Evolutionary conservation across 1,140 invertebrate genomes (phyloP), one percentile per base, ranked within the genome.

Genomic region (Drosophila sturtevanti): DNA sequence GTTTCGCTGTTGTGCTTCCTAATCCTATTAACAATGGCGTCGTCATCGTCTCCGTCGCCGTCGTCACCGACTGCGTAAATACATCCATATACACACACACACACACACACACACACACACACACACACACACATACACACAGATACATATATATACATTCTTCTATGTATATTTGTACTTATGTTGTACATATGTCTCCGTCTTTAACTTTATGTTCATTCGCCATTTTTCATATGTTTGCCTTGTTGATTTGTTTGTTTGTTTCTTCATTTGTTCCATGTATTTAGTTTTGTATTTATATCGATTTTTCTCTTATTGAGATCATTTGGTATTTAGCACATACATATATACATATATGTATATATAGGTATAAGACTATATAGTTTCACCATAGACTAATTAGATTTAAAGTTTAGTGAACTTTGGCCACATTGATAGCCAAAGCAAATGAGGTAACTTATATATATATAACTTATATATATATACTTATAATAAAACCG

Each of bases 21-120:
- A 86, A 86, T 86, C 82, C 82, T 86, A 86, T 86, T 86, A 86
- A 82, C 79, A 87, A 87, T 87, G 75, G 75, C 75, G 78, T 65
- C 63, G 63, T 61, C 74, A 72, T 77, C 59, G 72, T 70, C 60
- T 72, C 27, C 68, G 72, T 70, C 54, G 74, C 77, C 72, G 67
- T 79, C 68, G 76, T 72, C 68, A 72, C 67, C 68, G 61, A 44
- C 65, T 69, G 82, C 73, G 59, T 75, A 63, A 44, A 66, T 41
- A 71, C 12, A 24, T n/a, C 3, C 7, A 6, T 31, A 31, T 7
- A 24, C 31, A 54, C 18, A 14, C n/a, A 69, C 34, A 72, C 52
- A 60, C 37, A 68, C 11, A 51, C 37, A 61, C 11, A 11, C 9
- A 6, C 5, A 31, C 7, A 31, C 7, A 31, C 7, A 3, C 7